Evolutionary conservation across 1,140 invertebrate genomes (phyloP).

Genomic region (Leptopilina clavipes): DNA sequence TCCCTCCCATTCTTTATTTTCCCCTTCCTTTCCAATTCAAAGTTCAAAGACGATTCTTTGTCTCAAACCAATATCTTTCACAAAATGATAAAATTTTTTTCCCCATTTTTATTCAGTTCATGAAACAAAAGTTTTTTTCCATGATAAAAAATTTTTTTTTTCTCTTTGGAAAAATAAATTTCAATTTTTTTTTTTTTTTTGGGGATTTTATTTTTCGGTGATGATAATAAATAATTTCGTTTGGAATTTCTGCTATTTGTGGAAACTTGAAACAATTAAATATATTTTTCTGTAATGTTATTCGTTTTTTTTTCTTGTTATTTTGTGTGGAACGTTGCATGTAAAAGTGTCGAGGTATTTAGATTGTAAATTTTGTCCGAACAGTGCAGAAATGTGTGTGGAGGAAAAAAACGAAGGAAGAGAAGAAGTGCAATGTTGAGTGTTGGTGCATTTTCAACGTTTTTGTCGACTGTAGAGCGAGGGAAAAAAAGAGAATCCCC

Average conservation of each 20-base stretch:
- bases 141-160: no score
- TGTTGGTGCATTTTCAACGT: background rate
- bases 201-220: no score
- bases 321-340: background rate
- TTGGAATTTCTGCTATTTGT: no score
- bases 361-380: background rate
- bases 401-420: background rate
- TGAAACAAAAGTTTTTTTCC: no score
- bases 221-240: no score
- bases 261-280: no score
- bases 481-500: background rate
- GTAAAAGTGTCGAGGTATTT: background rate
- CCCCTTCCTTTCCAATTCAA: background rate
- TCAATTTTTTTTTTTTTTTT: no score
- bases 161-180: no score
- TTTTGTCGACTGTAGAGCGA: background rate
- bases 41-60: slow-evolving; percentile 47
- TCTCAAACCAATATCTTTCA: slow-evolving; percentile 1
- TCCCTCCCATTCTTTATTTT: slow-evolving; percentile 14
- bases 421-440: background rate
- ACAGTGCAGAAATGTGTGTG: no score
- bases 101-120: background rate
- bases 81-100: background rate
- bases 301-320: no score
- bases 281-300: no score